Evolutionary conservation across 2,888 invertebrate species (phyloP), one percentile per base, ranked within the genome.

Genomic region (Caenorhabditis sulstoni): DNA sequence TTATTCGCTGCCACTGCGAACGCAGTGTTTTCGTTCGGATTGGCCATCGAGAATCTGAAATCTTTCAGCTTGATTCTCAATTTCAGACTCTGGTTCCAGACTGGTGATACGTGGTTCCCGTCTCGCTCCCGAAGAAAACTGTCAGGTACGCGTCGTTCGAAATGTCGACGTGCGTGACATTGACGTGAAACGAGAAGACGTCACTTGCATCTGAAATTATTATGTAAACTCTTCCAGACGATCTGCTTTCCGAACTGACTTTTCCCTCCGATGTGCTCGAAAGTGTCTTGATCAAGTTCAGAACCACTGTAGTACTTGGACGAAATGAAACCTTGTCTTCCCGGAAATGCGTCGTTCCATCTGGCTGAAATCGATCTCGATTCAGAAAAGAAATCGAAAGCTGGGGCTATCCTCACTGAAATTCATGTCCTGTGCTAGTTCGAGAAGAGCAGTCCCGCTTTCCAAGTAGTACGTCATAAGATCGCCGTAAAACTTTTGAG

Each of bases 381-480:
- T n/a, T n/a, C n/a, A n/a, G 7, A 1, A 53, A n/a, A n/a, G 44
- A 3, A 49, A 18, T 9, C n/a, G 3, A 11, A 23, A 14, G 16
- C 9, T 22, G 0, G 44, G 44, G 18, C 2, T 29, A 18, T 18
- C 9, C 66, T 7, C 12, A 73, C 71, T 73, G 50, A 41, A 73
- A 37, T 73, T 73, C 18, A 35, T 45, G 41, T 73, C 71, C 39
- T 73, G 57, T 7, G 71, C 64, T 35, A 73, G 20, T 18, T 73
- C 71, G 14, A 73, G 47, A 0, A 73, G 22, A 0, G 71, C 71
- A 1, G 64, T 64, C 50, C 71, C 71, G 9, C 57, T 49, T 16
- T 64, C 71, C 58, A 73, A 16, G 37, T 73, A 73, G 35, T 64
- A 73, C 3, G 71, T 73, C 50, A 73, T 18, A 16, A 64, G 29